Conservation (phyloP, 2,888 invertebrate species). For the Acleris emargana region DNA sequence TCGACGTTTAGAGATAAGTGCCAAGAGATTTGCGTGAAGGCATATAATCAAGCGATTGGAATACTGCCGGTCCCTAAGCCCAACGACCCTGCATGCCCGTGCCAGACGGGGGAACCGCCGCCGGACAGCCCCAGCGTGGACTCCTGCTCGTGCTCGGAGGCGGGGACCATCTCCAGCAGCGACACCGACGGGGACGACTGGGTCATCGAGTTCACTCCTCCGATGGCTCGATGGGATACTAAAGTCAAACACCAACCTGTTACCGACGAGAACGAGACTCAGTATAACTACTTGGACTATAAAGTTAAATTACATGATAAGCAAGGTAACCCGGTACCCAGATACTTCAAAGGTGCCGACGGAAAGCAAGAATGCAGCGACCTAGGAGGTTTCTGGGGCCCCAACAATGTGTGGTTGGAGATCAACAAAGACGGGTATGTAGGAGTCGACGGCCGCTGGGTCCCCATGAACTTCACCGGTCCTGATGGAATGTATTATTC, state of each 20-base stretch:
- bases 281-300: conserved; percentile 74
- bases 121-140: conserved; percentile 58
- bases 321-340: conserved; percentile 67
- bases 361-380: conserved; percentile 75
- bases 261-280: conserved; percentile 54
- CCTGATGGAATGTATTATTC: conserved; percentile 73
- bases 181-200: conserved; percentile 77
- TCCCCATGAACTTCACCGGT: conserved; percentile 70
- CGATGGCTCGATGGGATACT: conserved; percentile 64
- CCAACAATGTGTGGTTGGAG: conserved; percentile 65
- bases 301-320: conserved; percentile 74
- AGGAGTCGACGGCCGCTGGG: conserved; percentile 73
- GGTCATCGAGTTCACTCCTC: conserved; percentile 75
- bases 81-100: conserved; percentile 72
- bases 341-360: conserved; percentile 73
- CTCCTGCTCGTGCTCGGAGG: conserved; percentile 76
- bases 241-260: conserved; percentile 68
- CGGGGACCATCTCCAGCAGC: conserved; percentile 61
- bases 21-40: conserved; percentile 77
- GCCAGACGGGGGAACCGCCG: conserved; percentile 50
- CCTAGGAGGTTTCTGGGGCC: conserved; percentile 74
- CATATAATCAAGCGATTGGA: conserved; percentile 77
- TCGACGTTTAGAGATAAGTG: conserved; percentile 75
- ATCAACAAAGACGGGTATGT: conserved; percentile 77
- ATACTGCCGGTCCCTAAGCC: conserved; percentile 67